Evolutionary conservation across 2,113 vertebrate species (phyloP), one percentile per base, ranked within the genome.

Genomic region (Thinocorus orbignyianus): DNA sequence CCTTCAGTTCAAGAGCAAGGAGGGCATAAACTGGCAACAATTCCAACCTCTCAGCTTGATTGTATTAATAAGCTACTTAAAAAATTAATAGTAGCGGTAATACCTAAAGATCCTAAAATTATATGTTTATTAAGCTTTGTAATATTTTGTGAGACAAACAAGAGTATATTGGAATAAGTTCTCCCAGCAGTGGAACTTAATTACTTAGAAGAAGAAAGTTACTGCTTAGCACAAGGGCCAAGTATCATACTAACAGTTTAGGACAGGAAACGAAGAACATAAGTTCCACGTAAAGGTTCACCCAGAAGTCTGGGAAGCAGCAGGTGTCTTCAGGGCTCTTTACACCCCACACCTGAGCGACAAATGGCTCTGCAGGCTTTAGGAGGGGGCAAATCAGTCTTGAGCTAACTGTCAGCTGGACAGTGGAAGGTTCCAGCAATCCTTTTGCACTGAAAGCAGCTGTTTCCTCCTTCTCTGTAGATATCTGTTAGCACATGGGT

Each of bases 211-310:
- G 57, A 48, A 30, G 12, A 71, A 74, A 90, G 31, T 14, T 60
- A 31, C 37, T 58, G 24, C 55, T 78, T 33, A 73, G 65, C 39
- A 48, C 48, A 71, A 62, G 19, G 62, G 54, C 31, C 42, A 57
- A 62, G 15, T 22, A 39, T 20, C 46, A 42, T 8, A 44, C 39
- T 28, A 69, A 54, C 17, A 58, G 26, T 33, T 84, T 58, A 81
- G 46, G 37, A 22, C 41, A 57, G 22, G 44, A 70, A 65, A 49
- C 2, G 1, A 49, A 62, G 31, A 76, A 37, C 0, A 0, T n/a
- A 3, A 77, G 66, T 78, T 77, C 60, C 57, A 73, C 37, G 35
- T 24, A 44, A 52, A 65, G 0, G 2, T 35, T 70, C 37, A 58
- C 23, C 4, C 44, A 64, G 48, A 52, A 79, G 46, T 42, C 57